Evolutionary conservation across 2,797 vertebrate genomes (phyloP).

Genomic region (Cyclopterus lumpus): DNA sequence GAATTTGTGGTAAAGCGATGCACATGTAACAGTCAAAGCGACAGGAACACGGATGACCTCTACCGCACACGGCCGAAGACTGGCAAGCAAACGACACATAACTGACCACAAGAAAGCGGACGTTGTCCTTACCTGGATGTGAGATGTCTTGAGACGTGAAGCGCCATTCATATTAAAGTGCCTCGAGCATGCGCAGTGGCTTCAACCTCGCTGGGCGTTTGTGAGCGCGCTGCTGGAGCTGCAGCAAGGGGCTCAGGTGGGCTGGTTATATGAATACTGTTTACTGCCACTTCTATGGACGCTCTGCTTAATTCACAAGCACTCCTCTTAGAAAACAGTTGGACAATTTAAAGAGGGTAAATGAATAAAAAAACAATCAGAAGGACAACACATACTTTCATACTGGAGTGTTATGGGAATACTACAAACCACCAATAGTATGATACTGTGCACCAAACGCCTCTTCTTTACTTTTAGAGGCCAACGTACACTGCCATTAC

Average conservation of each 20-base stretch:
- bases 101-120: neutral
- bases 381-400: neutral
- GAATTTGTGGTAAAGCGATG: neutral
- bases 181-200: conserved; percentile 73
- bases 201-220: neutral
- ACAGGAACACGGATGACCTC: too few species aligned
- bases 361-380: neutral
- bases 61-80: neutral
- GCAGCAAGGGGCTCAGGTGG: conserved; percentile 42
- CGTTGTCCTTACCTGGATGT: conserved; percentile 59
- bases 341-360: neutral
- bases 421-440: neutral
- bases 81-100: neutral
- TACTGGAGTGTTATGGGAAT: neutral
- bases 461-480: neutral
- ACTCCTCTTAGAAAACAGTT: neutral
- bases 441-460: neutral
- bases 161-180: conserved; percentile 49
- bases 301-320: neutral
- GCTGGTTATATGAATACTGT: neutral
- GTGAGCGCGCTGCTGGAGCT: conserved; percentile 13
- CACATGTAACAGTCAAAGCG: neutral
- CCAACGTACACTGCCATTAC: conserved; percentile 2
- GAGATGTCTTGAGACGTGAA: conserved; percentile 71
- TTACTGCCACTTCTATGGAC: neutral